Evolutionary conservation across 2,888 invertebrate genomes (phyloP).

Genomic region (Bugulina stolonifera): DNA sequence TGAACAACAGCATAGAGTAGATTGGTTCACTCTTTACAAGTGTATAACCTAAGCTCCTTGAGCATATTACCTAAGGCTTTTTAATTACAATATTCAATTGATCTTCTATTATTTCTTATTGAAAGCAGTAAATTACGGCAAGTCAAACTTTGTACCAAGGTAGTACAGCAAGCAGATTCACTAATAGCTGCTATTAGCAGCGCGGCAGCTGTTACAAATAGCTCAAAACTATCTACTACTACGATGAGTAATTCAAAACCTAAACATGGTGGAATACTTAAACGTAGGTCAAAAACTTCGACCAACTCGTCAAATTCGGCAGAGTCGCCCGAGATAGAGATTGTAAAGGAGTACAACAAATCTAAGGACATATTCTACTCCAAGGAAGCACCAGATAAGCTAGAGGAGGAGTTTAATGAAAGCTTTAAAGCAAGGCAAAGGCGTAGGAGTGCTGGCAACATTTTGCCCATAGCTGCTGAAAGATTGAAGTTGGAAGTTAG

Average conservation of each 20-base stretch:
- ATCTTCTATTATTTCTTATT: no score
- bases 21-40: no score
- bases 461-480: slow-evolving; percentile 21
- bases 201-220: no score
- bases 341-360: neutral
- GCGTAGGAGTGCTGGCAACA: slow-evolving; percentile 18
- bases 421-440: slow-evolving; percentile 24
- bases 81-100: no score
- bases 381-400: slow-evolving; percentile 17
- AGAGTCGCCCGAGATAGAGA: neutral
- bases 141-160: no score
- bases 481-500: neutral
- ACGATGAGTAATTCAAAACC: neutral
- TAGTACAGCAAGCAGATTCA: no score
- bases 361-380: neutral
- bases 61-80: no score
- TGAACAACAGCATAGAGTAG: no score
- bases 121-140: no score
- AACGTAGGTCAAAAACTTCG: neutral
- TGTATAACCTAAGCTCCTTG: no score
- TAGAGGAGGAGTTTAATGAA: slow-evolving; percentile 21
- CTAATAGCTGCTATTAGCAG: no score
- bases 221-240: no score
- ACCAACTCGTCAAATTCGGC: neutral
- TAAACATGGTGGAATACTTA: slow-evolving; percentile 10